A percentile compares a stretch with the other conserved stretches of the same genome.
Conservation (phyloP, 2,113 vertebrate genomes). For the Delphinus delphis region DNA sequence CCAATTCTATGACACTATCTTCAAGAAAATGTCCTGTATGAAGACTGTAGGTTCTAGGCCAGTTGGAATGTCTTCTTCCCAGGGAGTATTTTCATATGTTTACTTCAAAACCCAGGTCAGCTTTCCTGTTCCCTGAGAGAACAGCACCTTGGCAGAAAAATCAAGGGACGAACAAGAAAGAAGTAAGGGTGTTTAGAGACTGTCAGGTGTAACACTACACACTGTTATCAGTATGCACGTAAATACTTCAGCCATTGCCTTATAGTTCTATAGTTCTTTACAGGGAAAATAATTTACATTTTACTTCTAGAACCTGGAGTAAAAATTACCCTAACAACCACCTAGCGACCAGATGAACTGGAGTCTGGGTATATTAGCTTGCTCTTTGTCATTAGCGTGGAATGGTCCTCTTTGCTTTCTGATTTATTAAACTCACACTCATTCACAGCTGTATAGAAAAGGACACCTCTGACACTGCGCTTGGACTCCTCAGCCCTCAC, state of each 20-base stretch:
- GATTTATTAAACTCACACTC: conserved; percentile 15
- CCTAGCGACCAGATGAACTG: not conserved
- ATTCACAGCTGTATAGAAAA: not conserved
- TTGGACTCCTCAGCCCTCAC: not conserved
- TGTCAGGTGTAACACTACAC: not conserved
- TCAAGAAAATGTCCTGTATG: not conserved
- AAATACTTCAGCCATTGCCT: not conserved
- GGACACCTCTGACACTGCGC: not conserved
- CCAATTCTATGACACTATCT: not conserved
- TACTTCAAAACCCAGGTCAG: not conserved
- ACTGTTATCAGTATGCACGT: not conserved
- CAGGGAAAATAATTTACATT: conserved; percentile 17
- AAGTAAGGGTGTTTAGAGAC: not conserved
- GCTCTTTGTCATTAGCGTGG: not conserved
- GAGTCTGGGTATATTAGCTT: not conserved
- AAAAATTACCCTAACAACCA: not conserved
- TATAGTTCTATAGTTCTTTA: not conserved
- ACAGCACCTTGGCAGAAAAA: not conserved
- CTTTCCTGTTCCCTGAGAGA: not conserved
- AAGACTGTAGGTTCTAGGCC: not conserved
- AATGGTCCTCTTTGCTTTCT: not conserved
- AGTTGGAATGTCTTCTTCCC: not conserved
- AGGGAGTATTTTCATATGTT: not conserved
- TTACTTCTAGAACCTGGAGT: not conserved
- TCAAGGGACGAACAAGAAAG: not conserved